These are phyloP conservation scores for Contarinia nasturtii DNA, from an alignment of 1,140 invertebrate species.

Conservation along the genomic window DNA sequence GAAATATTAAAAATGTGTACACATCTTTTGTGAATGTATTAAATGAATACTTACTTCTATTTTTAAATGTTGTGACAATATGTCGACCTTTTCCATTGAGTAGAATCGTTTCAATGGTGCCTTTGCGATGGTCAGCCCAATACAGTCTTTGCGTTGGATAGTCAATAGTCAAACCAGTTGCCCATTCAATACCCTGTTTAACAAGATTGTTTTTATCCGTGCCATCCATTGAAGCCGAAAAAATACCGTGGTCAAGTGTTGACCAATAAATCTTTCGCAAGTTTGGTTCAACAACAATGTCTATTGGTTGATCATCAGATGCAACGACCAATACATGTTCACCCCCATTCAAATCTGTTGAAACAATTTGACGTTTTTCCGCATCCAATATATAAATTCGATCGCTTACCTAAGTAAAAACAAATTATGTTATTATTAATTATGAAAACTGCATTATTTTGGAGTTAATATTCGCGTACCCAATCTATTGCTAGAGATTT, in stretches of 20 bases:
- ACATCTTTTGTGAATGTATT: conserved; percentile 15
- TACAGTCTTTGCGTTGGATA: conserved; percentile 44
- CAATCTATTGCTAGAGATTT: conserved; percentile 63
- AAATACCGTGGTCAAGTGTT: conserved; percentile 30
- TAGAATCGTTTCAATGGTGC: conserved; percentile 41
- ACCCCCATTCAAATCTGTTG: conserved; percentile 36
- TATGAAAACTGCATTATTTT: too few relatives aligned
- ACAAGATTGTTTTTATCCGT: conserved; percentile 32
- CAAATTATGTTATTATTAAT: too few relatives aligned
- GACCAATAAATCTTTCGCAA: conserved; percentile 24
- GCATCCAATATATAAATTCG: conserved; percentile 58
- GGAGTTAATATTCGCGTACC: too few relatives aligned
- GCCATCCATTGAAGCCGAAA: conserved; percentile 47
- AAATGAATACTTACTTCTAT: conserved; percentile 5
- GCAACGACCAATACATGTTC: conserved; percentile 34
- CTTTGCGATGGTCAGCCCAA: conserved; percentile 53
- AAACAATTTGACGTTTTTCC: conserved; percentile 32
- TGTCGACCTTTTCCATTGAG: conserved; percentile 45
- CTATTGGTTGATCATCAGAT: conserved; percentile 28
- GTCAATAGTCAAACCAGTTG: conserved; percentile 49
- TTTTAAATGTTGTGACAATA: conserved; percentile 31
- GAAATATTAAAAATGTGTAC: conserved; percentile 2
- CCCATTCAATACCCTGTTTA: conserved; percentile 35
- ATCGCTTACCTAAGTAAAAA: conserved; percentile 47
- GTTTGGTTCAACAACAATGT: conserved; percentile 46